A percentile compares a stretch with the other conserved stretches of the same genome.
These are phyloP conservation scores for Crocodylus rhombifer DNA, from an alignment of 2,797 vertebrate genomes.

Conservation along the genomic window DNA sequence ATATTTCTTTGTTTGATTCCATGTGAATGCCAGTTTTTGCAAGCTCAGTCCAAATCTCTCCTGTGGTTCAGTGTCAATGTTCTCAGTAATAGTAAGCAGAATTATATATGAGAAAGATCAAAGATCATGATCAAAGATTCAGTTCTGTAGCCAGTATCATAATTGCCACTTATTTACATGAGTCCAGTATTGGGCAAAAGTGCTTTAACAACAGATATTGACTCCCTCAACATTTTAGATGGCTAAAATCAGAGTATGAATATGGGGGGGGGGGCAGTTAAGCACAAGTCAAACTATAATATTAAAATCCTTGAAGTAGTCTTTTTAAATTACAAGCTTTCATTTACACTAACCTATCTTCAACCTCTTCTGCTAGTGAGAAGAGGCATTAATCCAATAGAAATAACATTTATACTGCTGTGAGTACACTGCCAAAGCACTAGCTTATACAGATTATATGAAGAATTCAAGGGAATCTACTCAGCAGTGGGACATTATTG, in stretches of 20 bases:
- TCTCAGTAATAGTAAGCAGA: too few relatives aligned
- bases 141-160: neutral
- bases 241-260: neutral
- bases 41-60: too few relatives aligned
- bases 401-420: neutral
- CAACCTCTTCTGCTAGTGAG: neutral
- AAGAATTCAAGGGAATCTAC: conserved; percentile 9
- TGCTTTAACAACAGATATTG: neutral
- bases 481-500: conserved; percentile 12
- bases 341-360: neutral
- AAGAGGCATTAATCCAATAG: neutral
- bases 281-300: neutral
- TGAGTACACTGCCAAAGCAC: neutral
- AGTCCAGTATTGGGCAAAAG: neutral
- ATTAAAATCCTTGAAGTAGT: neutral
- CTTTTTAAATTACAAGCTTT: neutral
- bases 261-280: neutral
- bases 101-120: neutral
- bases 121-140: neutral
- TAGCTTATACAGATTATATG: neutral
- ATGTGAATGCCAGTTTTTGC: too few relatives aligned
- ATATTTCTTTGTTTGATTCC: too few relatives aligned
- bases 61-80: too few relatives aligned
- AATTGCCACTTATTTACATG: neutral
- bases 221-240: neutral